Conservation (phyloP, 2,113 vertebrate genomes). For the Malaclemys terrapin region DNA sequence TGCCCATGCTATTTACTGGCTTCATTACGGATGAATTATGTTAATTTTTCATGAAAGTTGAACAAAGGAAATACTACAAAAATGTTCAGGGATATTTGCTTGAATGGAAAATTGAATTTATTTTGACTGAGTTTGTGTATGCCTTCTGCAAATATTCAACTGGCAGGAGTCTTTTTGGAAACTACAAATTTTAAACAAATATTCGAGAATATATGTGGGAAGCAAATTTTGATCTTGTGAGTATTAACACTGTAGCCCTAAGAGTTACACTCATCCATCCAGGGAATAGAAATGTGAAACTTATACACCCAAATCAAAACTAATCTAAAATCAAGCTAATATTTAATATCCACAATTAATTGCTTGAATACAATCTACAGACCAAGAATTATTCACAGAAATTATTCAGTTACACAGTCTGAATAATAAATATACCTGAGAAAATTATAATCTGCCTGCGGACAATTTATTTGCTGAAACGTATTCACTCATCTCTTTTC, state of each 20-base stretch:
- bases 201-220: not conserved
- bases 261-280: not conserved
- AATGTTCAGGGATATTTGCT: not conserved
- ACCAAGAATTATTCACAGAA: not conserved
- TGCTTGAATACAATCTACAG: not conserved
- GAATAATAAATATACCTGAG: not conserved
- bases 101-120: not conserved
- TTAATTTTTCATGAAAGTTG: not conserved
- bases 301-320: not conserved
- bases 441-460: not conserved
- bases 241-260: rapidly evolving
- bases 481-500: not conserved
- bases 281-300: not conserved
- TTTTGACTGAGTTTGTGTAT: not conserved
- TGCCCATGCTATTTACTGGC: not conserved
- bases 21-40: not conserved
- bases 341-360: not conserved
- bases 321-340: not conserved
- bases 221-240: not conserved
- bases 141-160: not conserved
- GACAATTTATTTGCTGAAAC: not conserved
- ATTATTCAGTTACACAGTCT: not conserved
- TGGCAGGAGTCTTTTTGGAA: not conserved
- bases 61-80: not conserved
- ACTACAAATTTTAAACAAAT: not conserved